Base-by-base conservation (phyloP, 2,113 vertebrate species). In the Plotosus lineatus region DNA sequence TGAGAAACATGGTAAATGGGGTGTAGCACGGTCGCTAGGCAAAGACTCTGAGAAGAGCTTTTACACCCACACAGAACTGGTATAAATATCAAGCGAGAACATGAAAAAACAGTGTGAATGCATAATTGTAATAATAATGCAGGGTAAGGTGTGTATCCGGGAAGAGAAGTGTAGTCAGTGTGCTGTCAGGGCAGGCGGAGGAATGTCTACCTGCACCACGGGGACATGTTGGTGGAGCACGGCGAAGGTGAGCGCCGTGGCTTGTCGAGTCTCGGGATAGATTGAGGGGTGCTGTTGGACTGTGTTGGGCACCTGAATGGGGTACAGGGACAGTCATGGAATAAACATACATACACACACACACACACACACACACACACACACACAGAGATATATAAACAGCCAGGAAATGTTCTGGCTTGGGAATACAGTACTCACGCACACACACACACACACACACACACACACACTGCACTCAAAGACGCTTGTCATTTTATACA, bases 181-280 rank as follows among this genome's bases (percentile, higher is more conserved):
- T 46, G 66, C 28, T 33, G 26, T 56, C 73, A 42, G 48, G 42
- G 78, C 50, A 58, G 36, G 23, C 15, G n/a, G 42, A 75, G 40
- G 77, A 42, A 69, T 91, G 85, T 92, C 91, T 93, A 99, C 98
- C 97, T 98, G 98, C 92, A 98, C 95, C 93, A 98, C 97, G 90
- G 98, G 97, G 92, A 99, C 95, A 93, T 99, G 98, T 94, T 97
- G 97, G 89, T 98, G 97, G 87, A 99, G 96, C 92, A 99, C 96
- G 88, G 98, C 97, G 91, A 99, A 99, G 90, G 97, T 98, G 94
- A 99, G 95, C 88, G 98, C 94, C 88, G 98, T 99, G 94, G 95
- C 98, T 94, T 99, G 98, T 91, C 97, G 95, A 79, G 96, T 98
- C 95, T 99, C 98, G 1, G 96, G 96, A 92, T 97, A 98, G 92